These are phyloP conservation scores for Betta splendens DNA, from an alignment of 2,797 vertebrate species.

Conservation along the genomic window DNA sequence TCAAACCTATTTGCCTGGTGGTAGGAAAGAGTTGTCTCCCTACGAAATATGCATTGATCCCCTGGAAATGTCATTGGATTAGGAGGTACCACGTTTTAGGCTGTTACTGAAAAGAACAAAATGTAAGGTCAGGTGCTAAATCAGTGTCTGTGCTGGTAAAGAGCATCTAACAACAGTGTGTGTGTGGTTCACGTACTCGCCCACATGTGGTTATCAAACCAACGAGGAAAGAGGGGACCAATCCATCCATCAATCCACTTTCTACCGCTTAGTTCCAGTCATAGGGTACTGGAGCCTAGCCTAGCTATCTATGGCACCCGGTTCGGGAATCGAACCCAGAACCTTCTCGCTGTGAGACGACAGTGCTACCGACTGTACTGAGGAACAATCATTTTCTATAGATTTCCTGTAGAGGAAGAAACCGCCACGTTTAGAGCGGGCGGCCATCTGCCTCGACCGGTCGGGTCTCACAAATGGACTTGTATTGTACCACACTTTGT, in stretches of 20 bases:
- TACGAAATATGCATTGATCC: conserved; percentile 16
- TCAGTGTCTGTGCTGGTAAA: conserved; percentile 15
- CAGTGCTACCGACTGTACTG: too few species aligned
- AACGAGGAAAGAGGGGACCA: too few species aligned
- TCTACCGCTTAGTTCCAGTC: conserved; percentile 40
- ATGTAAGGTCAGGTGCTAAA: conserved; percentile 19
- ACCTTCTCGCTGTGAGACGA: too few species aligned
- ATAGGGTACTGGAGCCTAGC: too few species aligned
- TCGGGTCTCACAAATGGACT: too few species aligned
- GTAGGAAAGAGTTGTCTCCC: conserved; percentile 19
- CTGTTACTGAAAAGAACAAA: conserved; percentile 17
- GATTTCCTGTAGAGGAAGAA: too few species aligned
- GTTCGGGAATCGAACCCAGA: too few species aligned
- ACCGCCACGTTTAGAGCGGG: too few species aligned
- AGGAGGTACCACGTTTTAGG: conserved; percentile 25
- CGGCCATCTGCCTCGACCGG: too few species aligned
- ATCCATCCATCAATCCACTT: too few species aligned
- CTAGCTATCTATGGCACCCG: too few species aligned
- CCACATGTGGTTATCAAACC: conserved; percentile 35
- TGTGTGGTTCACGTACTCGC: conserved; percentile 18
- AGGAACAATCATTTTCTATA: too few species aligned
- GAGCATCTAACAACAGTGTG: conserved; percentile 5
- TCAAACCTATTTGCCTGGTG: conserved; percentile 33
- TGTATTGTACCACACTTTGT: conserved; percentile 46
- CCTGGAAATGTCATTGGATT: conserved; percentile 29